Conservation (phyloP, 2,888 invertebrate genomes). For the Drosophila leonis region DNA sequence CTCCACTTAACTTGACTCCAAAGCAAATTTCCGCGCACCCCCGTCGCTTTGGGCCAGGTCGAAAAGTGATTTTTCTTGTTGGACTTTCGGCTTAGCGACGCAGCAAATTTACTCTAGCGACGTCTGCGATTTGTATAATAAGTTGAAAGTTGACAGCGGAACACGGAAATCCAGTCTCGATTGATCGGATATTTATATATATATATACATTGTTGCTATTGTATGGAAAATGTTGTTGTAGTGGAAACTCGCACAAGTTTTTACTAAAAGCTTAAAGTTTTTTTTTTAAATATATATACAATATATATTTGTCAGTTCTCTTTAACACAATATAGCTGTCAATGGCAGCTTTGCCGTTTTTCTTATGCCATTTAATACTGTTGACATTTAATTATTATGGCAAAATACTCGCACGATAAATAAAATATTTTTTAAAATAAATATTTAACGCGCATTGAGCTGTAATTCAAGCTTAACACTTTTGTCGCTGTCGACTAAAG, state of each 20-base stretch:
- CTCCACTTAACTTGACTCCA: slow-evolving; percentile 26
- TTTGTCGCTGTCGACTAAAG: slow-evolving; percentile 21
- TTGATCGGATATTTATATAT: slow-evolving; percentile 43
- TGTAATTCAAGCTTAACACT: slow-evolving; percentile 65
- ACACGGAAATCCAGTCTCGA: slow-evolving; percentile 28
- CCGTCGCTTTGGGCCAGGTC: slow-evolving; percentile 12
- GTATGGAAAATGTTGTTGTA: slow-evolving; percentile 16
- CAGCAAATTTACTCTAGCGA: slow-evolving; percentile 57
- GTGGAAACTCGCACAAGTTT: slow-evolving; percentile 3
- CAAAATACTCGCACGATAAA: slow-evolving; percentile 33
- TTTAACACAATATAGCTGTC: slow-evolving; percentile 18
- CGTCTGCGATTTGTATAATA: slow-evolving; percentile 64
- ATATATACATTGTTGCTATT: slow-evolving; percentile 10
- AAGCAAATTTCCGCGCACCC: neutral
- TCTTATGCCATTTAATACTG: slow-evolving; percentile 57
- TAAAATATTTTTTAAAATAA: slow-evolving; percentile 57
- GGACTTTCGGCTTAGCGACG: slow-evolving; percentile 69
- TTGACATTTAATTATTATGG: slow-evolving; percentile 72
- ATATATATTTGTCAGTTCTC: neutral
- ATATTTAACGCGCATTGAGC: slow-evolving; percentile 53
- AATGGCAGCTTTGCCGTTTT: slow-evolving; percentile 18
- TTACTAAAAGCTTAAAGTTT: neutral
- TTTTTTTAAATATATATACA: neutral
- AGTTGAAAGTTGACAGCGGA: slow-evolving; percentile 29
- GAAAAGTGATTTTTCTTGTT: slow-evolving; percentile 81